Conservation (phyloP, 2,888 invertebrate genomes). For the Drosophila robusta region DNA sequence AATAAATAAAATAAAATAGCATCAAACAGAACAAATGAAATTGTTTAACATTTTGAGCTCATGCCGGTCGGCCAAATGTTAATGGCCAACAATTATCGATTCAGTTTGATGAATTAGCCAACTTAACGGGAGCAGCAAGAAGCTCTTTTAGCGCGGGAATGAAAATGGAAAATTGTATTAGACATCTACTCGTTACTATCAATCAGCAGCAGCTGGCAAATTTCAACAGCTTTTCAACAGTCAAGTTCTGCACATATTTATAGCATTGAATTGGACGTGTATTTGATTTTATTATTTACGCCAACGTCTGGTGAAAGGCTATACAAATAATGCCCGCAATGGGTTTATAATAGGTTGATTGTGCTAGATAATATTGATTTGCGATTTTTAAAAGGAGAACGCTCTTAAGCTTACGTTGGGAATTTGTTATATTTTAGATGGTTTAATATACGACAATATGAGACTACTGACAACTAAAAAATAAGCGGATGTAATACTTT, state of each 20-base stretch:
- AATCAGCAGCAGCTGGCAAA: constrained; percentile 56
- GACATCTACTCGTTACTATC: constrained; percentile 30
- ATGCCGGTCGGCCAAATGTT: constrained; percentile 24
- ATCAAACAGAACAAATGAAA: constrained; percentile 31
- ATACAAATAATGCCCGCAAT: neutral
- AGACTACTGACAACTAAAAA: too few species aligned
- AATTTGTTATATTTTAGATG: too few species aligned
- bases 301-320: constrained; percentile 20
- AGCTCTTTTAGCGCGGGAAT: constrained; percentile 11
- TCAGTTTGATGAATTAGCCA: constrained; percentile 49
- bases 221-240: constrained; percentile 53
- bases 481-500: too few species aligned
- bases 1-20: constrained; percentile 16
- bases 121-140: constrained; percentile 17
- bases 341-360: neutral
- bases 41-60: constrained; percentile 23
- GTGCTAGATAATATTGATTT: neutral
- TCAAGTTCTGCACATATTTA: constrained; percentile 47
- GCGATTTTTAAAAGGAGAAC: neutral
- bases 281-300: constrained; percentile 41
- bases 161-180: constrained; percentile 9
- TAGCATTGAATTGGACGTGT: constrained; percentile 42
- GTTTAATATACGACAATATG: too few species aligned
- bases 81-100: constrained; percentile 59
- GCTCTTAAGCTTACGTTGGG: too few species aligned